Evolutionary conservation across 2,113 vertebrate genomes (phyloP).

Genomic region (Rousettus leschenaultii): DNA sequence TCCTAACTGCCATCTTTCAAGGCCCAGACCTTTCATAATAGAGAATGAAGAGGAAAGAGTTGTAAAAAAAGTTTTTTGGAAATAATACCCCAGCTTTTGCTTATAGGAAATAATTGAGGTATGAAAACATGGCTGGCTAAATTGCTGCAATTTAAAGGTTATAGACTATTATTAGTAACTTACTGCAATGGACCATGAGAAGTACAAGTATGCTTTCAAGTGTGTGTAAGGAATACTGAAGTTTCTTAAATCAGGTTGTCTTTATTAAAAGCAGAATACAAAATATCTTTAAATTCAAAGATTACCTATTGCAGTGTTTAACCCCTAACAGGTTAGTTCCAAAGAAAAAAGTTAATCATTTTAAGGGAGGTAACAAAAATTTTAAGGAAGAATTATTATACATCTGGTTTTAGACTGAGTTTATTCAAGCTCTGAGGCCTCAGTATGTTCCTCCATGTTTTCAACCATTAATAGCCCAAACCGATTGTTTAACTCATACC

Average conservation of each 20-base stretch:
- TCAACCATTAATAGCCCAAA: slow-evolving; percentile 76
- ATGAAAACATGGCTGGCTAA: neutral
- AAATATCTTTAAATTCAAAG: slow-evolving; percentile 32
- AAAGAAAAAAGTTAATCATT: slow-evolving; percentile 4
- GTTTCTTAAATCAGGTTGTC: slow-evolving; percentile 19
- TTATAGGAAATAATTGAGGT: neutral
- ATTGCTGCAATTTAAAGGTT: neutral
- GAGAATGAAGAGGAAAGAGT: neutral
- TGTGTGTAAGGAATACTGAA: neutral
- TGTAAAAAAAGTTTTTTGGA: neutral
- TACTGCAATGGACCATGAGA: neutral
- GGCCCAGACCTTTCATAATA: neutral
- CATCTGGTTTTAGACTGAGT: neutral
- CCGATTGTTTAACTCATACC: slow-evolving; percentile 60
- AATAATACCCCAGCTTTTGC: neutral
- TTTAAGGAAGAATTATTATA: neutral
- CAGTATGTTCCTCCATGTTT: slow-evolving; percentile 45
- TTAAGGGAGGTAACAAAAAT: neutral
- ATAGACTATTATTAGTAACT: neutral
- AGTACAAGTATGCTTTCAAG: neutral
- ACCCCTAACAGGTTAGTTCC: neutral
- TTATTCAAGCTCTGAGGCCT: neutral
- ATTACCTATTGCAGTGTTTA: neutral
- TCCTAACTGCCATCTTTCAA: neutral
- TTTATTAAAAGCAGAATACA: slow-evolving; percentile 61